These are phyloP conservation scores for Apus apus DNA, from an alignment of 2,113 vertebrate species.

Conservation along the genomic window DNA sequence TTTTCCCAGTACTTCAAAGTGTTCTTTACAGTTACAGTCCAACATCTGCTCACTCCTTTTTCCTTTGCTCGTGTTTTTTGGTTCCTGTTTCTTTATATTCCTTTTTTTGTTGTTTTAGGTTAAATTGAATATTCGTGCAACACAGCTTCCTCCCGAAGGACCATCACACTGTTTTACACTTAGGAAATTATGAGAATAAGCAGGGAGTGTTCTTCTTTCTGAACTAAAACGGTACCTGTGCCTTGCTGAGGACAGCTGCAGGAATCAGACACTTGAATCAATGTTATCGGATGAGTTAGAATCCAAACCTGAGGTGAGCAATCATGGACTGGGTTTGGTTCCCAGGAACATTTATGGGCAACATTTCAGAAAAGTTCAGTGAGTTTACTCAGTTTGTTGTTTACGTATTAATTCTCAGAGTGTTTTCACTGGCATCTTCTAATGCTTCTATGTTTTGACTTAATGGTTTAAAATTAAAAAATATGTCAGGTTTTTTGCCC, in stretches of 20 bases:
- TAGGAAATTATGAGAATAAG: slow-evolving; percentile 71
- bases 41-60: neutral
- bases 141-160: slow-evolving; percentile 54
- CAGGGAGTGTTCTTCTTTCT: slow-evolving; percentile 48
- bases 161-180: neutral
- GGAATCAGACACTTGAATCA: slow-evolving; percentile 86
- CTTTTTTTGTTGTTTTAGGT: slow-evolving; percentile 63
- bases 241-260: slow-evolving; percentile 72
- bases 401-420: neutral
- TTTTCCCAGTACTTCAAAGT: neutral
- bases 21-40: neutral
- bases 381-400: neutral
- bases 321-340: neutral
- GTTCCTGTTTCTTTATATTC: slow-evolving; percentile 7
- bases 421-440: neutral
- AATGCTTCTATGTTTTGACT: neutral
- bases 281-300: slow-evolving; percentile 99
- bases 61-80: neutral
- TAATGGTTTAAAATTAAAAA: neutral
- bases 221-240: slow-evolving; percentile 47
- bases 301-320: slow-evolving; percentile 96
- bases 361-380: neutral
- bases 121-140: slow-evolving; percentile 29
- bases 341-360: neutral
- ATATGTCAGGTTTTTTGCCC: neutral